Conservation (phyloP, 1,140 invertebrate species). For the Formica selysi region DNA sequence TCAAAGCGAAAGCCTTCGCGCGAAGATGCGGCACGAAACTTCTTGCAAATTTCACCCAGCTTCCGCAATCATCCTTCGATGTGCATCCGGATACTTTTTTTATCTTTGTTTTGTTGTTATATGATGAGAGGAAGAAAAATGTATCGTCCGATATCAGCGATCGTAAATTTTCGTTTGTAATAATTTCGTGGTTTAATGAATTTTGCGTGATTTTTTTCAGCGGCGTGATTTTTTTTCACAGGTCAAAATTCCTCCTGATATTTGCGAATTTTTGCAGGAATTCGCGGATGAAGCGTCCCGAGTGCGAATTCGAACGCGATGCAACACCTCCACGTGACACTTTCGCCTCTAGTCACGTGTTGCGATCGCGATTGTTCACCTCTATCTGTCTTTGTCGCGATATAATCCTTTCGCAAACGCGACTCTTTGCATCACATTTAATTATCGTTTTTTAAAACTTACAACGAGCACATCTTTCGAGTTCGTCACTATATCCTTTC, state of each 20-base stretch:
- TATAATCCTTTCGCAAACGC: neutral
- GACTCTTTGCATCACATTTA: neutral
- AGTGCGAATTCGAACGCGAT: conserved; percentile 18
- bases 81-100: neutral
- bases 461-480: neutral
- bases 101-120: neutral
- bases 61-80: neutral
- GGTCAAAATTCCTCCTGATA: neutral
- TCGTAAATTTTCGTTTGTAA: neutral
- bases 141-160: neutral
- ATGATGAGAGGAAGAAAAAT: neutral
- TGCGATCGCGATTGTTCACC: conserved; percentile 27
- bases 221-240: neutral
- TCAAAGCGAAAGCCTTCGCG: neutral
- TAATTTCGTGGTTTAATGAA: conserved; percentile 8
- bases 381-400: neutral
- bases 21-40: neutral
- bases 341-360: conserved; percentile 65
- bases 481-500: conserved; percentile 27
- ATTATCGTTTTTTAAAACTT: neutral
- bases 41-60: conserved; percentile 15
- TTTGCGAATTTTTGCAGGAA: neutral
- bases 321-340: conserved; percentile 66
- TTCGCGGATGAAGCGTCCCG: neutral
- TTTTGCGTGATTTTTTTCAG: neutral